Base-by-base conservation (phyloP, 92 coral and sea anemone genomes). In the Meandrina meandrites region DNA sequence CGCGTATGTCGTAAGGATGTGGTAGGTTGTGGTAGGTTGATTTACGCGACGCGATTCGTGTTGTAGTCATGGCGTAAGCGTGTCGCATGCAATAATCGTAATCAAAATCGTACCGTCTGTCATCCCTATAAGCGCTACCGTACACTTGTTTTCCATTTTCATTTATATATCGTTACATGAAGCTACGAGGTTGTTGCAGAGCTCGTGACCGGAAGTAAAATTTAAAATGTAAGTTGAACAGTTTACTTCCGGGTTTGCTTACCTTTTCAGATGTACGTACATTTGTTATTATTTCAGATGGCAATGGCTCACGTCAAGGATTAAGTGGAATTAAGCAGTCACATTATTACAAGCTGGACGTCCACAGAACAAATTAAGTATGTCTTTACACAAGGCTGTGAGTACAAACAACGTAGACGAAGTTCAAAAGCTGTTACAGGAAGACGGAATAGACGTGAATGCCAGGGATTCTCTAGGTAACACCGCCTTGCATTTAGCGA, bases 401-500 rank as follows among this genome's bases (percentile, higher is more conserved):
- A 14, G 45, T 15, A 18, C n/a, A 73, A 34, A 35, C 47, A 73
- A 73, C 51, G 37, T 73, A n/a, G 27, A 73, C 51, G 51, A 73
- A 36, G 51, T 73, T 36, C 78, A 73, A 73, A 35, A 36, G 18
- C 48, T 73, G 19, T 73, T 73, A 10, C 50, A 15, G 50, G 8
- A 35, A 34, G 50, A 73, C 37, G 51, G 51, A 73, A 51, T 73
- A 36, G 89, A 80, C 35, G 92, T 90, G 64, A 90, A 90, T 86
- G 78, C 37, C 1, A 90, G 58, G 60, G 87, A 90, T 80, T 22
- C 21, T 24, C 73, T 66, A 14, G 90, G 90, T n/a, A 90, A 90
- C 66, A 90, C 87, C 0, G 75, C 81, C 11, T 48, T 90, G 31
- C 90, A 90, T 66, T 50, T 80, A 22, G 74, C 53, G 17, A 81